These are phyloP conservation scores for Sepiola atlantica DNA, from an alignment of 2,888 invertebrate genomes.

Conservation along the genomic window DNA sequence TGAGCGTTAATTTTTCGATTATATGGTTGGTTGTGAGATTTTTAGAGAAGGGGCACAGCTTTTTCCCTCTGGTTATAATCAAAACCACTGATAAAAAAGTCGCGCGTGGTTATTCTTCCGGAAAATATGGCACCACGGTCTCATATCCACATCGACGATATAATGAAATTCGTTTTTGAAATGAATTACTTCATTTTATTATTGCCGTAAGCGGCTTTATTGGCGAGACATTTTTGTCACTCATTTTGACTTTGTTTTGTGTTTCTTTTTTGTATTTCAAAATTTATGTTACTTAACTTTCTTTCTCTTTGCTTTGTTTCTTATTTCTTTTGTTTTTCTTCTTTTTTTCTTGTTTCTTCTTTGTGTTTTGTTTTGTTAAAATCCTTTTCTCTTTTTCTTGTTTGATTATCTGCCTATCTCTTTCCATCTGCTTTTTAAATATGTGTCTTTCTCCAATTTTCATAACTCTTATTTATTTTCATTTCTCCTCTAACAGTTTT, in stretches of 20 bases:
- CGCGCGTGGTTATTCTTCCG: neutral
- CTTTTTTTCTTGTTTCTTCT: neutral
- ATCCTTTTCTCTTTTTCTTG: neutral
- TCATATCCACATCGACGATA: neutral
- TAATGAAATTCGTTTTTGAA: neutral
- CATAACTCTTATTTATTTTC: too few relatives aligned
- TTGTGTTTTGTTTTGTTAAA: neutral
- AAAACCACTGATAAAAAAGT: neutral
- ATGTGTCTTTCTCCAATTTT: neutral
- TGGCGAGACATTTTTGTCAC: neutral
- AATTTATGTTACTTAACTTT: neutral
- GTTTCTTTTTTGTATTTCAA: neutral
- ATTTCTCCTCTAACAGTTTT: too few relatives aligned
- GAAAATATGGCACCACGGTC: neutral
- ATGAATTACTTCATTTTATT: neutral
- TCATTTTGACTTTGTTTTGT: neutral
- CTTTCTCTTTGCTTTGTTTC: neutral
- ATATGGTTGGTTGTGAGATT: neutral
- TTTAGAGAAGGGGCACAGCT: neutral
- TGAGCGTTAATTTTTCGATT: too few relatives aligned
- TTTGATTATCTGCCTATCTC: neutral
- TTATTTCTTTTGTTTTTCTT: neutral
- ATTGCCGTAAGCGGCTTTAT: neutral
- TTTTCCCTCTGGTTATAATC: neutral
- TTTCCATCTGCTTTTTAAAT: neutral